Conservation (phyloP, 2,113 vertebrate species). For the Guaruba guarouba region DNA sequence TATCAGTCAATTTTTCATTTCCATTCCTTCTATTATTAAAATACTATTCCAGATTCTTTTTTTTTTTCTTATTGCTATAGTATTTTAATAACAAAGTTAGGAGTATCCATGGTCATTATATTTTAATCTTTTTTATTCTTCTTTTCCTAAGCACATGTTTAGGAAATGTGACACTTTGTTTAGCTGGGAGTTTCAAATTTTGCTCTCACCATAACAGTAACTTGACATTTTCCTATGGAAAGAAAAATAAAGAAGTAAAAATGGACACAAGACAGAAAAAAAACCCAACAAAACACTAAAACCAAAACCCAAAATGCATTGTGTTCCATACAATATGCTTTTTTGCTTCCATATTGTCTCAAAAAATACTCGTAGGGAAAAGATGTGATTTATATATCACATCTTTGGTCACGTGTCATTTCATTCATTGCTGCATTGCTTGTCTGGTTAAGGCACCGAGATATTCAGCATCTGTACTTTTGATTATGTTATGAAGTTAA, state of each 20-base stretch:
- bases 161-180: neutral
- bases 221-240: neutral
- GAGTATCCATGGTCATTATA: neutral
- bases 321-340: neutral
- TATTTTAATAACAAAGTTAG: neutral
- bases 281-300: neutral
- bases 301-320: neutral
- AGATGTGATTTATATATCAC: neutral
- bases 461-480: neutral
- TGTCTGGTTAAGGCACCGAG: neutral
- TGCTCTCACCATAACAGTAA: neutral
- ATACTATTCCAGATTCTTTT: neutral
- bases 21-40: neutral
- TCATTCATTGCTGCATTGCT: neutral
- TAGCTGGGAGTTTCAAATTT: neutral
- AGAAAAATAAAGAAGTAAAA: neutral
- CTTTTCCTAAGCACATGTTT: neutral
- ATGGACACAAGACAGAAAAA: neutral
- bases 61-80: neutral
- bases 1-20: neutral
- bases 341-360: neutral
- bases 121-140: neutral
- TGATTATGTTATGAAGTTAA: neutral
- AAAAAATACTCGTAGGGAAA: fast-evolving
- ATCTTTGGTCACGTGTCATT: neutral